A percentile compares a stretch with the other conserved stretches of the same genome.
These are phyloP conservation scores for Zelostemma sp. DNA, from an alignment of 1,140 invertebrate genomes.

Conservation along the genomic window DNA sequence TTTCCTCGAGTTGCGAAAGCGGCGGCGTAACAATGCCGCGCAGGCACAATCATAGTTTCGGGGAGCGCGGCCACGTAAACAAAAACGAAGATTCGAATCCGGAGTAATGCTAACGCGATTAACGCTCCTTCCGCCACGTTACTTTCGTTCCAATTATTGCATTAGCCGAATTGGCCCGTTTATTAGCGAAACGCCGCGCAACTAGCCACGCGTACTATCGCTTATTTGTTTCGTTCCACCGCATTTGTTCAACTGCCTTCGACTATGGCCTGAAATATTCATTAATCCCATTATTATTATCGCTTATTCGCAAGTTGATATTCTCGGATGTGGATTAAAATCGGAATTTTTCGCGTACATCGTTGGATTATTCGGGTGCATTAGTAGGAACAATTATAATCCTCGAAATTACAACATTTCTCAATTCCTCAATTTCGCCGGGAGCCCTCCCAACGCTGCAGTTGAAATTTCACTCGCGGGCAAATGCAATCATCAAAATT, in stretches of 20 bases:
- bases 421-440: no score
- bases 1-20: background rate
- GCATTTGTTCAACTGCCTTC: background rate
- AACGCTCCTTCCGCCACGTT: constrained; percentile 14
- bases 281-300: background rate
- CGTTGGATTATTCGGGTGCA: background rate
- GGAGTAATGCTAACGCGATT: constrained; percentile 11
- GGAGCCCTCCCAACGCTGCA: no score
- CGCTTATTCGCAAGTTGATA: background rate
- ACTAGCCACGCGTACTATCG: background rate
- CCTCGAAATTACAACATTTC: no score
- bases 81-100: constrained; percentile 8
- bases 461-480: background rate
- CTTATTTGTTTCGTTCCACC: background rate
- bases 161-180: background rate
- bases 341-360: background rate
- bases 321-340: no score
- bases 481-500: background rate
- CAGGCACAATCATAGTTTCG: background rate
- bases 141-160: constrained; percentile 15
- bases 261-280: background rate
- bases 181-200: constrained; percentile 6
- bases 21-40: background rate
- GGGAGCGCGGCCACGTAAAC: constrained; percentile 5
- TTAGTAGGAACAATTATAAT: no score